These are phyloP conservation scores for Sycophaga agraensis DNA, from an alignment of 1,140 invertebrate species.

Conservation along the genomic window DNA sequence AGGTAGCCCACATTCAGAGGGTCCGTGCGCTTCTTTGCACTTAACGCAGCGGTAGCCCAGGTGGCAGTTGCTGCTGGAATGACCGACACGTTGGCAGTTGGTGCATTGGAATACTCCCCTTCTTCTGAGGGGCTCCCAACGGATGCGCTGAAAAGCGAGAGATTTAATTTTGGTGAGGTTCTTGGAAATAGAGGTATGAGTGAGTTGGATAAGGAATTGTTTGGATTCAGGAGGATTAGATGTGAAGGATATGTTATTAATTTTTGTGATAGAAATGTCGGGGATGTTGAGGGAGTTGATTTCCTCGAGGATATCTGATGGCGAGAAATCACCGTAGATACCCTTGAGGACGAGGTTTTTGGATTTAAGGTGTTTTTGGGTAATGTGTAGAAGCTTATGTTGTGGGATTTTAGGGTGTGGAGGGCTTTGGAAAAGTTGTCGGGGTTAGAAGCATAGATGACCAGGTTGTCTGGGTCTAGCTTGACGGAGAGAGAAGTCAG, in stretches of 20 bases:
- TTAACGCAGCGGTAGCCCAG: slow-evolving; percentile 17
- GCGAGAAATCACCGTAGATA: neutral
- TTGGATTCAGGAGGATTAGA: neutral
- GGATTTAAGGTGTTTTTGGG: neutral
- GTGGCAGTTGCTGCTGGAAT: slow-evolving; percentile 11
- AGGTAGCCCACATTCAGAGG: neutral
- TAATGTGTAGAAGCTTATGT: neutral
- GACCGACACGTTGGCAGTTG: slow-evolving; percentile 25
- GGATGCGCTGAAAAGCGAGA: neutral
- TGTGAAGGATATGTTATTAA: neutral
- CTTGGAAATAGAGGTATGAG: neutral
- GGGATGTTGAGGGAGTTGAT: neutral
- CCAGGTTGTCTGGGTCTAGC: too few relatives aligned
- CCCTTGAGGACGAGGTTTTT: neutral
- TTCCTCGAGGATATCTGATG: neutral
- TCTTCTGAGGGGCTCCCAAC: neutral
- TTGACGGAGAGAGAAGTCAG: too few relatives aligned
- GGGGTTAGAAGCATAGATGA: too few relatives aligned
- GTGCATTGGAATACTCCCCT: neutral
- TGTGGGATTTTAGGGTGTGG: too few relatives aligned
- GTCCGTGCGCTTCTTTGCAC: neutral
- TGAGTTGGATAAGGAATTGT: neutral
- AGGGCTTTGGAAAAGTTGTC: too few relatives aligned
- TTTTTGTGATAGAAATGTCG: neutral
- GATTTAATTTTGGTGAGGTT: neutral